Conservation (phyloP, 2,797 vertebrate genomes). For the Anolis apletophallus region DNA sequence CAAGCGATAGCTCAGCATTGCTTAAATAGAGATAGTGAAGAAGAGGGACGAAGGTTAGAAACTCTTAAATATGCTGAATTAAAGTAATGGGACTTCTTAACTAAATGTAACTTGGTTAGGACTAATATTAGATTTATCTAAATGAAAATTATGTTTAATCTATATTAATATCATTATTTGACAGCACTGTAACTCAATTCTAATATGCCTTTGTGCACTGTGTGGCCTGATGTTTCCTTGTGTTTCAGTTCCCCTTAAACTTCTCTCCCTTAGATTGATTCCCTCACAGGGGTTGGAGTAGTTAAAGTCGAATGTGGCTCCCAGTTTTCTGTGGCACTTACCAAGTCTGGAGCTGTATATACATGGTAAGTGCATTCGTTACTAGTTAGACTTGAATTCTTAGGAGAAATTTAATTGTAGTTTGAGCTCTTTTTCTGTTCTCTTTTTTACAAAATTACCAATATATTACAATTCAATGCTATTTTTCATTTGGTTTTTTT, state of each 20-base stretch:
- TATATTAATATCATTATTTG: background rate
- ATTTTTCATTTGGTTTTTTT: background rate
- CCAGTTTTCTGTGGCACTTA: constrained; percentile 97
- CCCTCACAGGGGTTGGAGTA: constrained; percentile 94
- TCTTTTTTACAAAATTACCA: background rate
- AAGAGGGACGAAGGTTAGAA: background rate
- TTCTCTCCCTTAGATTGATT: constrained; percentile 88
- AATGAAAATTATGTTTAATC: background rate
- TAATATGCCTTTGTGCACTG: background rate
- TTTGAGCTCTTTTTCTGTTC: background rate
- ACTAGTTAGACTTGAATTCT: background rate
- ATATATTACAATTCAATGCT: background rate
- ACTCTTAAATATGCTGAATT: background rate
- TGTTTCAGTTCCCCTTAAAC: background rate
- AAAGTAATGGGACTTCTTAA: background rate
- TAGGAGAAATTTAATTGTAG: background rate
- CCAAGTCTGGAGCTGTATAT: constrained; percentile 96
- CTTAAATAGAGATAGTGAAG: background rate
- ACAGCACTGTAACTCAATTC: background rate
- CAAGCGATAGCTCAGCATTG: background rate
- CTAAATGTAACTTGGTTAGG: background rate
- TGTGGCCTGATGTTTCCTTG: background rate
- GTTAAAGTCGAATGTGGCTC: constrained; percentile 98
- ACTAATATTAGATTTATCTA: background rate
- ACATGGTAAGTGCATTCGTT: constrained; percentile 84